Evolutionary conservation across 2,797 vertebrate genomes (phyloP).

Genomic region (Sitta carolinensis): DNA sequence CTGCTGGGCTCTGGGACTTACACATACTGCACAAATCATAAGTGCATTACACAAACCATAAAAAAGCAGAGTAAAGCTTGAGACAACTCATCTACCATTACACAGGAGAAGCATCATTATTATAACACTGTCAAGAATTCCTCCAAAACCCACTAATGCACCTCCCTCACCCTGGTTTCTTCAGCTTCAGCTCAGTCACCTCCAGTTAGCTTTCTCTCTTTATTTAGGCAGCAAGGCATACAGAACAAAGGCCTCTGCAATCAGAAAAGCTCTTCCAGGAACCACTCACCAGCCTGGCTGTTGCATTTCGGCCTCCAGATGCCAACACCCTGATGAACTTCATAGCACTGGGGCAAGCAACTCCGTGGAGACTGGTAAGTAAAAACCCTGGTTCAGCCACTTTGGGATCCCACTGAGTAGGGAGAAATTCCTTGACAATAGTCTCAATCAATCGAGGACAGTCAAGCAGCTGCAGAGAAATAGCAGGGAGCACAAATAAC

Average conservation of each 20-base stretch:
- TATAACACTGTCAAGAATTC: not conserved
- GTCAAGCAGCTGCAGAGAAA: constrained; percentile 83
- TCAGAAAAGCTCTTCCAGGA: not conserved
- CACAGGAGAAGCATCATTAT: not conserved
- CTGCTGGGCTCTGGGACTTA: not conserved
- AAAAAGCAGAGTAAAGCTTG: not conserved
- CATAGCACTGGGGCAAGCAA: constrained; percentile 86
- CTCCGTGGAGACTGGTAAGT: constrained; percentile 79
- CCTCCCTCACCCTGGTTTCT: not conserved
- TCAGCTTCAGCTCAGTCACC: not conserved
- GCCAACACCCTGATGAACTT: constrained; percentile 92
- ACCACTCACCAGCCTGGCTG: constrained; percentile 88
- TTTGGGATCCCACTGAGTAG: constrained; percentile 82
- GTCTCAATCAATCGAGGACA: constrained; percentile 90
- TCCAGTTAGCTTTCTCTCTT: not conserved
- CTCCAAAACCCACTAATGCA: not conserved
- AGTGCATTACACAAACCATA: not conserved
- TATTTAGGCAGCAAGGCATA: not conserved
- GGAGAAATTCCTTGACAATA: constrained; percentile 89
- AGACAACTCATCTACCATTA: not conserved
- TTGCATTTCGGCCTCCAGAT: constrained; percentile 85
- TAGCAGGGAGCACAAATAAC: not conserved
- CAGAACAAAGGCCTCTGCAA: not conserved
- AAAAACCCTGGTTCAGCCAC: constrained; percentile 46
- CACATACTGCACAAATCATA: not conserved